Evolutionary conservation across 2,797 vertebrate species (phyloP).

Genomic region (Margarornis squamiger): DNA sequence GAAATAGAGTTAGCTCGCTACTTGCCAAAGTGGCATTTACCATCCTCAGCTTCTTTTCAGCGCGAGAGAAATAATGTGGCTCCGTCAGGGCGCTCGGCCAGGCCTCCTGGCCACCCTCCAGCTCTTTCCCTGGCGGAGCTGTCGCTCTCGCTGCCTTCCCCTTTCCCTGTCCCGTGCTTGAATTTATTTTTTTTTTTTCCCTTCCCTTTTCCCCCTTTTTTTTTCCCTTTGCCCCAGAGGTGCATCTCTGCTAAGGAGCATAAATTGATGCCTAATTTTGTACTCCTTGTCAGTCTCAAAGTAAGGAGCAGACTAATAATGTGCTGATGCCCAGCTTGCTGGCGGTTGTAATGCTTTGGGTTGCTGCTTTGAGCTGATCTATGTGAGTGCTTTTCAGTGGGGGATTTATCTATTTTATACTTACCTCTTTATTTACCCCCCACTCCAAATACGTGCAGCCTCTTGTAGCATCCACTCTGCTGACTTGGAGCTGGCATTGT

Average conservation of each 20-base stretch:
- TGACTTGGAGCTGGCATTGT: neutral
- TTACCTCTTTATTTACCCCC: neutral
- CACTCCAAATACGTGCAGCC: neutral
- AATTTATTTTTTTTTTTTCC: neutral
- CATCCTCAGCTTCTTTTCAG: slow-evolving; percentile 75
- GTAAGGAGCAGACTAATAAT: slow-evolving; percentile 47
- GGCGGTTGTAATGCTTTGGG: neutral
- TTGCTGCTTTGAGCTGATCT: neutral
- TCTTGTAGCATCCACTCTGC: neutral
- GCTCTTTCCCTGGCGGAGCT: neutral
- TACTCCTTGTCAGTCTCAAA: slow-evolving; percentile 49
- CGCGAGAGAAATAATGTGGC: slow-evolving; percentile 69
- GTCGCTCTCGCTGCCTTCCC: slow-evolving; percentile 13
- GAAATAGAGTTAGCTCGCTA: slow-evolving; percentile 70
- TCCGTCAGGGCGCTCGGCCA: slow-evolving; percentile 73
- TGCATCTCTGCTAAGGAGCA: slow-evolving; percentile 41
- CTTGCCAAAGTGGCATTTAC: slow-evolving; percentile 79
- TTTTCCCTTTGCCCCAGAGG: neutral
- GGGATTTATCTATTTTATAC: neutral
- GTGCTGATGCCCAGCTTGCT: slow-evolving; percentile 8
- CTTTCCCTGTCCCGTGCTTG: neutral
- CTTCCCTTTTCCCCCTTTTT: neutral
- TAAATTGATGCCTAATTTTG: slow-evolving; percentile 59
- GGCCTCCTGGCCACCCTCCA: slow-evolving; percentile 76
- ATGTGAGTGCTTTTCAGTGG: neutral